Base-by-base conservation (phyloP, 2,888 invertebrate genomes). In the Lepidochrysops patricia region DNA sequence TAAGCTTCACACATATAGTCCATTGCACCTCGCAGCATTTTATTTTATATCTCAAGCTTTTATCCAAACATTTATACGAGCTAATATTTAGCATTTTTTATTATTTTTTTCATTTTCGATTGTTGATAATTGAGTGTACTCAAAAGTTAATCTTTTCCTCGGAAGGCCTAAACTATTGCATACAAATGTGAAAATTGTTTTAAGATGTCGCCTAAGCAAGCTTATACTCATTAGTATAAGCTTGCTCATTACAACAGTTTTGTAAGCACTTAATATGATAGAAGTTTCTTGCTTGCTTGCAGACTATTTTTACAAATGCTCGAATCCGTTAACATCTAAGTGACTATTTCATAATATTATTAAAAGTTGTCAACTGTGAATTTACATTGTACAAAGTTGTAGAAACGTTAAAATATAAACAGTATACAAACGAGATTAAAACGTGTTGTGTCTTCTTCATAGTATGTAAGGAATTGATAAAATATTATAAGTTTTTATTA, bases 21-120 rank as follows among this genome's bases (percentile, higher is more conserved):
- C 63, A 61, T 60, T 37, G 66, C 66, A 66, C 70, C 68, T 70
- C 68, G 68, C 68, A 67, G 68, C 70, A 67, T 69, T 70, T 70
- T 52, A 54, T 37, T 48, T 29, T 58, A 34, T 50, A 52, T 58
- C 50, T 58, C 52, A 34, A 58, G 32, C 34, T 58, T 58, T 58
- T 58, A 54, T 54, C 29, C 7, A 32, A 54, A 54, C 54, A 54
- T 54, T 54, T 54, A 54, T 54, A 19, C 15, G 32, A 19, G 1
- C 13, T 54, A 13, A 54, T 54, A 61, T 61, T 58, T 62, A n/a
- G n/a, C 57, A 15, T 43, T 57, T 59, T 60, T 58, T 61, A 57
- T 61, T 15, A 3, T 29, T 54, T 27, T 54, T 54, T 32, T 54
- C 19, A 15, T 12, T 32, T 4, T 29, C 19, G 4, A 54, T 19